phyloP scores from a whole-genome alignment of 2,888 invertebrate species.

The Agonum fuliginosum region DNA sequence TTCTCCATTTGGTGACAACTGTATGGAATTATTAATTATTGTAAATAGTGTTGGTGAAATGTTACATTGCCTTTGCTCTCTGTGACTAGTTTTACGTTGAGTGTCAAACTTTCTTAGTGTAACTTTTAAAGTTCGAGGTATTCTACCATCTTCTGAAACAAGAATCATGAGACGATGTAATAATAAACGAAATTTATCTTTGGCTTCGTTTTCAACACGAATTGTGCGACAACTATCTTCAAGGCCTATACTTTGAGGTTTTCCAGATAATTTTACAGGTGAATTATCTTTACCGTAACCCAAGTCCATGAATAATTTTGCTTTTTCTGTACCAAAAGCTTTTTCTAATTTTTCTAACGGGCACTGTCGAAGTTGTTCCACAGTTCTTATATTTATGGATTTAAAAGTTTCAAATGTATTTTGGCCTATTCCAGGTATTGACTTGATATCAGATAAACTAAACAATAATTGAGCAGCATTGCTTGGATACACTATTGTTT shows the following conservation, averaged over 20 bases:
- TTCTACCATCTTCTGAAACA: slow-evolving; percentile 85
- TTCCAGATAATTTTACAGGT: slow-evolving; percentile 83
- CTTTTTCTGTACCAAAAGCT: slow-evolving; percentile 81
- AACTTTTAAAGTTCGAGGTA: slow-evolving; percentile 84
- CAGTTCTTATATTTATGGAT: slow-evolving; percentile 79
- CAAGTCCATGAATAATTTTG: slow-evolving; percentile 81
- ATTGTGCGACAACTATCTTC: slow-evolving; percentile 87
- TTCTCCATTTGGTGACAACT: slow-evolving; percentile 75
- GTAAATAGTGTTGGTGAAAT: slow-evolving; percentile 81
- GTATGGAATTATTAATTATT: slow-evolving; percentile 65
- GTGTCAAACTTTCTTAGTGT: slow-evolving; percentile 84
- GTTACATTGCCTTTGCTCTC: slow-evolving; percentile 86
- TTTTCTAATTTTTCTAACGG: slow-evolving; percentile 75
- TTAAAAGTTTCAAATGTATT: slow-evolving; percentile 80
- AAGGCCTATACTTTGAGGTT: slow-evolving; percentile 86
- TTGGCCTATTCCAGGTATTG: slow-evolving; percentile 86
- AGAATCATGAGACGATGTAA: slow-evolving; percentile 82
- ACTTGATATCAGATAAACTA: slow-evolving; percentile 77
- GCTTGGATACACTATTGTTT: slow-evolving; percentile 85
- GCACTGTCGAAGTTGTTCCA: slow-evolving; percentile 81
- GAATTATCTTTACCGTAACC: slow-evolving; percentile 85
- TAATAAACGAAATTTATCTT: slow-evolving; percentile 81
- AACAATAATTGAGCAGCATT: slow-evolving; percentile 80
- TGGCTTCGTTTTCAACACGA: slow-evolving; percentile 83
- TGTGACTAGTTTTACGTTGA: slow-evolving; percentile 80